These are phyloP conservation scores for Centropus bengalensis DNA, from an alignment of 2,113 vertebrate genomes.

Conservation along the genomic window DNA sequence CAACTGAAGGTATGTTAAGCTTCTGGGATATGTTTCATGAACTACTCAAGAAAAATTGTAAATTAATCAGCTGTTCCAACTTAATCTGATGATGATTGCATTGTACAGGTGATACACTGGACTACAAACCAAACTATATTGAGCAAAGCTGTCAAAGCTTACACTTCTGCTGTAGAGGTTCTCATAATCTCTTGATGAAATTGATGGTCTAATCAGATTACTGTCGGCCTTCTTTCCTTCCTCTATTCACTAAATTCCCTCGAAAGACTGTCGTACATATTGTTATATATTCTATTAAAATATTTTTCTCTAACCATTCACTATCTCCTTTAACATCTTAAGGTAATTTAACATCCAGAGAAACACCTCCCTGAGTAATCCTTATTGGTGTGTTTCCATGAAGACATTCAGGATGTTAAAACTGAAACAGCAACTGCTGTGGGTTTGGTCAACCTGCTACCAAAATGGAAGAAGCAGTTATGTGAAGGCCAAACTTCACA, in stretches of 20 bases:
- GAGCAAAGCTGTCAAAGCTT: neutral
- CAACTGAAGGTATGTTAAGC: neutral
- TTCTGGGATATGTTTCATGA: neutral
- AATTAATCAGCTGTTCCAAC: neutral
- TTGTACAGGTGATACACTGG: neutral
- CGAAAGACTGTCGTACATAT: neutral
- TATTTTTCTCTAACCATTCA: neutral
- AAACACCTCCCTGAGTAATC: neutral
- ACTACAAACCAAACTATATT: neutral
- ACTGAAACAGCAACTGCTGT: neutral
- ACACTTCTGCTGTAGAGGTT: neutral
- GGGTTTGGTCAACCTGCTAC: neutral
- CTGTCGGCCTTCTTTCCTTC: neutral
- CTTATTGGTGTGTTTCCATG: neutral
- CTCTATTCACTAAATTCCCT: neutral
- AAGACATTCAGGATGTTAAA: neutral
- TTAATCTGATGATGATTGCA: neutral
- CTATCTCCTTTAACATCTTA: neutral
- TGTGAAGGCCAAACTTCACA: neutral
- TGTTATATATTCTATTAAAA: neutral
- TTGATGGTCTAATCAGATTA: neutral
- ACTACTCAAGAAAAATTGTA: neutral
- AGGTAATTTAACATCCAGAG: neutral
- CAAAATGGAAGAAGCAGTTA: neutral
- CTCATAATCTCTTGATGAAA: neutral